Evolutionary conservation across 1,140 invertebrate species (phyloP).

Genomic region (Aphis gossypii): DNA sequence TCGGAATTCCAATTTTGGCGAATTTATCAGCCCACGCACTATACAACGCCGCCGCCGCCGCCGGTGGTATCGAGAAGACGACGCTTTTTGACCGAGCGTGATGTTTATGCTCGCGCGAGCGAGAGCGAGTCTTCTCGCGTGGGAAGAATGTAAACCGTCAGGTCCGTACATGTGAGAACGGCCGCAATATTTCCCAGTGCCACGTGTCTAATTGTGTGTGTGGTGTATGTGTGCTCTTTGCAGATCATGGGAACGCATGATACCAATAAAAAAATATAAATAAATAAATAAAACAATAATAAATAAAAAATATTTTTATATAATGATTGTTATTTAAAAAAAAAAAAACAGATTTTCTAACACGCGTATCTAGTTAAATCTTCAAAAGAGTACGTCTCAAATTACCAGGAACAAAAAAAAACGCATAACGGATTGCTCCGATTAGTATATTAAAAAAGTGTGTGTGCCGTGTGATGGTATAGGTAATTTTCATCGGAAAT

Average conservation of each 20-base stretch:
- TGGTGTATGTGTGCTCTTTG: too few species aligned
- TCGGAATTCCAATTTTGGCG: constrained; percentile 43
- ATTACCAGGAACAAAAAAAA: background rate
- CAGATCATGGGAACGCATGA: background rate
- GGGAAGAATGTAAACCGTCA: constrained; percentile 27
- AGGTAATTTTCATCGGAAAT: background rate
- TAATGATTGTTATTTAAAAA: background rate
- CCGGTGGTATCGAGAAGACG: background rate
- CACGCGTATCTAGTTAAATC: background rate
- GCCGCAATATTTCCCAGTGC: constrained; percentile 13
- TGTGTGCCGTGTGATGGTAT: background rate
- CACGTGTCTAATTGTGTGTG: constrained; percentile 15
- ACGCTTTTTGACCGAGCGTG: background rate
- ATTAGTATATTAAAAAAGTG: background rate
- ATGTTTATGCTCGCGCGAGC: background rate
- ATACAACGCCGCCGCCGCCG: background rate
- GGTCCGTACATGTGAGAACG: constrained; percentile 13
- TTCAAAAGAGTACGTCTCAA: background rate
- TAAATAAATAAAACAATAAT: background rate
- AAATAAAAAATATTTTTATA: background rate
- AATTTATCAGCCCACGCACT: background rate
- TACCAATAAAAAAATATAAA: background rate
- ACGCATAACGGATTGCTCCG: background rate
- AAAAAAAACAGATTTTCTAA: background rate
- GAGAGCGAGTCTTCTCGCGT: background rate